A percentile compares a stretch with the other conserved stretches of the same genome.
phyloP scores from a whole-genome alignment of 2,888 invertebrate genomes.

The Temnothorax ravouxi region DNA sequence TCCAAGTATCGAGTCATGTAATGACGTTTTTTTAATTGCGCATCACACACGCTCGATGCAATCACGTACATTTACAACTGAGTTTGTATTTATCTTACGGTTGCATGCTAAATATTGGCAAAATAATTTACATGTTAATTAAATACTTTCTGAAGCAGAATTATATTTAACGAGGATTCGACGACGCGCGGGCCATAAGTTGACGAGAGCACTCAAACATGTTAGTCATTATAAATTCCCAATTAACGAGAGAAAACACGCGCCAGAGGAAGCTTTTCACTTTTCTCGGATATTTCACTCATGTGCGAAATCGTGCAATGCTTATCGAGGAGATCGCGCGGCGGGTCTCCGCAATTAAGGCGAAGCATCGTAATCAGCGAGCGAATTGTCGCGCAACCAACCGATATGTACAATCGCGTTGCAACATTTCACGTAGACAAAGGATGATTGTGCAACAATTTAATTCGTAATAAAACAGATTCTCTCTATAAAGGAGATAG shows the following conservation, averaged over 20 bases:
- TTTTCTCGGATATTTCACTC: background rate
- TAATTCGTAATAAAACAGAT: background rate
- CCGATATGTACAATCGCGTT: background rate
- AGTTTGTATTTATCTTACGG: background rate
- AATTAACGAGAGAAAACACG: conserved; percentile 12
- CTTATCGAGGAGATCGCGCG: background rate
- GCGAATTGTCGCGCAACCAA: background rate
- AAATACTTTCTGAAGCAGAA: background rate
- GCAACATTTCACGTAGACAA: background rate
- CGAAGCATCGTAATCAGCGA: conserved; percentile 2
- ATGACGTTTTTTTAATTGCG: background rate
- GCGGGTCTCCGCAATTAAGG: conserved; percentile 19
- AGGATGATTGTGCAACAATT: background rate
- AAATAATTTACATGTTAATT: conserved; percentile 12
- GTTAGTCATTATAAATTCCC: conserved; percentile 6
- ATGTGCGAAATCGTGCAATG: background rate
- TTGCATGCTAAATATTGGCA: background rate
- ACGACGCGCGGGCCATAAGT: background rate
- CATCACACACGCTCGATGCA: background rate
- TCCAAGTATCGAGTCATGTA: background rate
- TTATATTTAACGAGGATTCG: conserved; percentile 9
- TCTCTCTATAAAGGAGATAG: background rate
- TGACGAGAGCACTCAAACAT: background rate
- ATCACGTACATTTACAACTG: background rate
- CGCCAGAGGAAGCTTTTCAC: conserved; percentile 4